These are phyloP conservation scores for Drosophila bocki DNA, from an alignment of 1,140 invertebrate species.

Conservation along the genomic window DNA sequence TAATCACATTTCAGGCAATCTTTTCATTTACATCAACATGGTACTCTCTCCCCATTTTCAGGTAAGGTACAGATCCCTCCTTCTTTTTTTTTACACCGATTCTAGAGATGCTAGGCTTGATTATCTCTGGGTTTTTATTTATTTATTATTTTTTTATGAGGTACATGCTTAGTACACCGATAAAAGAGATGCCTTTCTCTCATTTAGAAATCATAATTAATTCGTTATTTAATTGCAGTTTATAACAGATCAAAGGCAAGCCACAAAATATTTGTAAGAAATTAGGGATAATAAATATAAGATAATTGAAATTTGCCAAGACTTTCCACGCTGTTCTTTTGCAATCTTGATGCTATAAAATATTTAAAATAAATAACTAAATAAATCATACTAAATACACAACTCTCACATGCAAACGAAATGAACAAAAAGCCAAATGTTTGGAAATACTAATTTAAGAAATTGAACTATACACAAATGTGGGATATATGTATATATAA, in stretches of 20 bases:
- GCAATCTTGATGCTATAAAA: too few species aligned
- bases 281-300: background rate
- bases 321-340: too few species aligned
- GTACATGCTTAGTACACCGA: conserved; percentile 12
- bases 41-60: conserved; percentile 1
- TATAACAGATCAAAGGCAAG: background rate
- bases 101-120: conserved; percentile 14
- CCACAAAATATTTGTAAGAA: background rate
- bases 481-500: conserved; percentile 7
- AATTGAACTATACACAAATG: conserved; percentile 10
- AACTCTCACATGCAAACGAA: conserved; percentile 24
- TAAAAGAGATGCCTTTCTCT: conserved; percentile 1
- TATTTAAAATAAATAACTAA: background rate
- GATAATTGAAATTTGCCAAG: too few species aligned
- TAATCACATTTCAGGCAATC: background rate
- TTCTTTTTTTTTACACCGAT: conserved; percentile 4
- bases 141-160: conserved; percentile 3
- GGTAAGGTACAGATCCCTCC: conserved; percentile 1
- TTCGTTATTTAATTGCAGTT: background rate
- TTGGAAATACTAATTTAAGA: background rate
- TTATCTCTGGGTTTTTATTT: conserved; percentile 13
- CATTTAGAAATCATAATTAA: background rate
- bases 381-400: background rate
- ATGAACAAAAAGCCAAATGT: conserved; percentile 2
- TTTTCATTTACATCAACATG: conserved; percentile 3